A percentile compares a stretch with the other conserved stretches of the same genome.
Evolutionary conservation across 2,797 vertebrate genomes (phyloP).

Genomic region (Poeciliopsis gracilis): DNA sequence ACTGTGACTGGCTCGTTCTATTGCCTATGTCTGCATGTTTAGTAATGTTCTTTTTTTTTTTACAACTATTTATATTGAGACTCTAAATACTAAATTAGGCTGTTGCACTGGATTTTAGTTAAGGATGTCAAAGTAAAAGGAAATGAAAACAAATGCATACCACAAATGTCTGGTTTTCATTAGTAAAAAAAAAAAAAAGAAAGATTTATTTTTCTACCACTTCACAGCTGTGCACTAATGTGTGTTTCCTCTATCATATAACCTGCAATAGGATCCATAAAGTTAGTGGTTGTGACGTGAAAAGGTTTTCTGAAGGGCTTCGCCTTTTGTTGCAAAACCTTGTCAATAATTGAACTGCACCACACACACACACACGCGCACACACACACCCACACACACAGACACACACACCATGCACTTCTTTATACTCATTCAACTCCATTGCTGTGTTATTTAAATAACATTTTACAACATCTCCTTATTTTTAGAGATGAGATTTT

Average conservation of each 20-base stretch:
- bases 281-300: neutral
- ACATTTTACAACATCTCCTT: neutral
- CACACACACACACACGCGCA: neutral
- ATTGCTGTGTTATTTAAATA: neutral
- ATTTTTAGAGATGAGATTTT: slow-evolving; percentile 3
- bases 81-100: neutral
- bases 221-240: neutral
- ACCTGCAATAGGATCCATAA: neutral
- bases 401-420: neutral
- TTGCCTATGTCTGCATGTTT: neutral
- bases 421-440: neutral
- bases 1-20: neutral
- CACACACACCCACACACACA: neutral
- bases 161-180: neutral
- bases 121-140: neutral
- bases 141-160: neutral
- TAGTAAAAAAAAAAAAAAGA: neutral
- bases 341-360: neutral
- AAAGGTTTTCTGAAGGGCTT: neutral
- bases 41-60: neutral
- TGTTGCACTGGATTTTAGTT: neutral
- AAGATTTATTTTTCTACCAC: neutral
- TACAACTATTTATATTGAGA: neutral
- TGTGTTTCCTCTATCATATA: neutral
- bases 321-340: neutral